Base-by-base conservation (phyloP, 2,888 invertebrate genomes). In the Lasius platythorax region DNA sequence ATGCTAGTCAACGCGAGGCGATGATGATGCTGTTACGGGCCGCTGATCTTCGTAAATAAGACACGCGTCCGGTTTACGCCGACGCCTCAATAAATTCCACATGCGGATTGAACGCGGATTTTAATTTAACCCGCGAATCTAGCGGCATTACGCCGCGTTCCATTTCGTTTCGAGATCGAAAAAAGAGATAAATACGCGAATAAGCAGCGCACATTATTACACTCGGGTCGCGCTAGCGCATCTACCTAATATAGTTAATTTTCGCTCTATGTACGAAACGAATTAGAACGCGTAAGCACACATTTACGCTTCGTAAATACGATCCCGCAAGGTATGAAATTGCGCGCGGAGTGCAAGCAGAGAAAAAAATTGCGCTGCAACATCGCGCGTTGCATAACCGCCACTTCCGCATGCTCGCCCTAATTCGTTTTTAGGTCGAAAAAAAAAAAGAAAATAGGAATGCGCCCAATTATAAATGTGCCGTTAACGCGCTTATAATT, bases 351-450 rank as follows among this genome's bases (percentile, higher is more conserved):
- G 70, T 43, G 33, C 33, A 18, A 46, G 28, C 18, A n/a, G 43
- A 56, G 30, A 33, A 46, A 58, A 79, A 46, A 46, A 12, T 23
- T 23, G 15, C 15, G 33, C 30, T 61, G 72, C 79, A 43, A 23
- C 33, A 58, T 78, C 43, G 70, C 37, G 33, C 70, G 11, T 70
- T 79, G 30, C 43, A 46, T 50, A 61, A 81, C 11, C 15, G 15
- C 30, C 12, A 33, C 37, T 81, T 81, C 79, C 79, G 79, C 79
- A 12, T 72, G 61, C 73, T 58, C 37, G 79, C 43, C 43, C 78
- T 58, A 79, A 58, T 79, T 81, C 37, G 37, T 72, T 72, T 61
- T 61, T 46, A 50, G 79, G 63, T 28, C 61, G 46, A 70, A 61
- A 56, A 53, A 8, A 53, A 50, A 50, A 46, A 15, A 15, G n/a